A percentile compares a stretch with the other conserved stretches of the same genome.
Conservation (phyloP, 64 coral and sea anemone genomes). For the Hydrozoanthus tunicans region DNA sequence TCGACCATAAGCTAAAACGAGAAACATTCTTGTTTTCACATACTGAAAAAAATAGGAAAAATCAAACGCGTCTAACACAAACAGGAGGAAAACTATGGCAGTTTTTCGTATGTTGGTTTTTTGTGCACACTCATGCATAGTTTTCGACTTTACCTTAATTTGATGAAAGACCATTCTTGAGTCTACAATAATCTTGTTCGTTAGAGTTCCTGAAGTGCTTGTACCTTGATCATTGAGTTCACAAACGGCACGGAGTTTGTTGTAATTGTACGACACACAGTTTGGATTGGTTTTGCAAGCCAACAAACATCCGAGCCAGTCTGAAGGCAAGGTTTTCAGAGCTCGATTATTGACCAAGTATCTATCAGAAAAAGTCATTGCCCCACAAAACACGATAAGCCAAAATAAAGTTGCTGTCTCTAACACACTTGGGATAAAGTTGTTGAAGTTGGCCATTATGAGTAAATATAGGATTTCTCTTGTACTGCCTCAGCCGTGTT, state of each 20-base stretch:
- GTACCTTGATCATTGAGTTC: not conserved
- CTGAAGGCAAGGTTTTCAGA: not conserved
- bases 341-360: not conserved
- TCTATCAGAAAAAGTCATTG: not conserved
- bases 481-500: too few relatives aligned
- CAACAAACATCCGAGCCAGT: not conserved
- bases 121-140: not conserved
- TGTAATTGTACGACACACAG: conserved; percentile 17
- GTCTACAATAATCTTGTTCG: not conserved
- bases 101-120: not conserved
- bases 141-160: not conserved
- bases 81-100: not conserved
- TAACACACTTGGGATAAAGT: not conserved
- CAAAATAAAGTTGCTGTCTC: not conserved
- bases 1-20: too few relatives aligned
- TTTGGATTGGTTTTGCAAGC: conserved; percentile 9
- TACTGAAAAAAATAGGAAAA: too few relatives aligned
- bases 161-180: conserved; percentile 41
- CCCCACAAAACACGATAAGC: not conserved
- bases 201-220: not conserved
- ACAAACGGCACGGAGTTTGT: not conserved
- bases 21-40: too few relatives aligned
- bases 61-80: not conserved
- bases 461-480: not conserved
- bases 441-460: not conserved